phyloP scores from a whole-genome alignment of 2,888 invertebrate genomes.

The Coronaproctus castanopsis region DNA sequence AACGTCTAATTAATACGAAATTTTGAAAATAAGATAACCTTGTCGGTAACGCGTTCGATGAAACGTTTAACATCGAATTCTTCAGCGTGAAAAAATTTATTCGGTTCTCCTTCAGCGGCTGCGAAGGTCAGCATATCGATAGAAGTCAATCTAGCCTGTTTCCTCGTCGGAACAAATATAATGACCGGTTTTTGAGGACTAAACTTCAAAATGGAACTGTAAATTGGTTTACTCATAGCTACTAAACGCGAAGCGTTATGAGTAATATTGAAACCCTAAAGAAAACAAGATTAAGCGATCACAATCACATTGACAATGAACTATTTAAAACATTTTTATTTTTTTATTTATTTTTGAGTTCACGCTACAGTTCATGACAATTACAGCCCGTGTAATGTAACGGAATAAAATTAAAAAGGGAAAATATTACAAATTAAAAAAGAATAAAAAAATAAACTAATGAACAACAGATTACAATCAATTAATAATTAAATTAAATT shows the following conservation, averaged over 20 bases:
- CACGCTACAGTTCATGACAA: too few relatives aligned
- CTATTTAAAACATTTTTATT: too few relatives aligned
- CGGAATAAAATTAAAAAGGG: too few relatives aligned
- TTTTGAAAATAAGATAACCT: too few relatives aligned
- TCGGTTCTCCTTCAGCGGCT: conserved; percentile 67
- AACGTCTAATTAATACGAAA: too few relatives aligned
- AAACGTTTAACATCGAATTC: conserved; percentile 51
- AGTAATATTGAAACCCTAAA: conserved; percentile 82
- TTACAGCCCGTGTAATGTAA: too few relatives aligned
- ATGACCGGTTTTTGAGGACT: conserved; percentile 68
- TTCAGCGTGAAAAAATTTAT: conserved; percentile 73
- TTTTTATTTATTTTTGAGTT: too few relatives aligned
- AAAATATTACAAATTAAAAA: too few relatives aligned
- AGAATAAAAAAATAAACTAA: too few relatives aligned
- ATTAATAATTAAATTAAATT: too few relatives aligned
- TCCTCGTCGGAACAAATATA: conserved; percentile 76
- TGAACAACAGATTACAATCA: too few relatives aligned
- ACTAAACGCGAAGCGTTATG: conserved; percentile 90
- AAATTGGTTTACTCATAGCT: conserved; percentile 95
- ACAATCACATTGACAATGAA: too few relatives aligned
- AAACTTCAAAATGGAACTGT: conserved; percentile 70
- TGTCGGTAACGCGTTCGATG: not conserved
- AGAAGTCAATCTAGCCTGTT: conserved; percentile 81
- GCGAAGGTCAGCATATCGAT: conserved; percentile 88
- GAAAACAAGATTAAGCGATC: conserved; percentile 1